A percentile compares a stretch with the other conserved stretches of the same genome.
phyloP scores from a whole-genome alignment of 2,888 invertebrate genomes.

The Drosophila yooni region DNA sequence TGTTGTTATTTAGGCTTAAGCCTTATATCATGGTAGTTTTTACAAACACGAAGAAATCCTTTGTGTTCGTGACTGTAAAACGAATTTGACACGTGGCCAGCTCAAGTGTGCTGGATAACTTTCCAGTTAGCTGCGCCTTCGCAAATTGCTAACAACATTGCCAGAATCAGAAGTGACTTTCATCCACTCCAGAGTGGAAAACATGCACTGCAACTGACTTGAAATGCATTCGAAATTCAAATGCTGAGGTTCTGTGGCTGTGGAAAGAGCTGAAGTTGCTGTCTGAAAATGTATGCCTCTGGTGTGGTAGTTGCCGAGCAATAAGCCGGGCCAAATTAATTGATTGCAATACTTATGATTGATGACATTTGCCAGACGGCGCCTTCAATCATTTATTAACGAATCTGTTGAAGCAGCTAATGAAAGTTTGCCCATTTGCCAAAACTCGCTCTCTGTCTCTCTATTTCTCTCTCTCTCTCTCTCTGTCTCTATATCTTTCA shows the following conservation, averaged over 20 bases:
- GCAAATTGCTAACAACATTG: conserved; percentile 57
- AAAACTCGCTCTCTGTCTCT: background rate
- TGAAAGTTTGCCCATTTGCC: conserved; percentile 58
- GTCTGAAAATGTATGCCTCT: background rate
- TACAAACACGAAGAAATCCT: background rate
- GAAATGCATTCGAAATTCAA: conserved; percentile 64
- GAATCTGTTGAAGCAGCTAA: conserved; percentile 67
- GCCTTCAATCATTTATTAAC: conserved; percentile 74
- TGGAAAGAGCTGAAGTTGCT: background rate
- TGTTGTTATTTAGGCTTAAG: background rate
- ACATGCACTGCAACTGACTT: conserved; percentile 66
- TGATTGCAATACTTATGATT: conserved; percentile 75
- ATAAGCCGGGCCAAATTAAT: conserved; percentile 65
- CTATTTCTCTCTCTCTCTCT: conserved; percentile 4
- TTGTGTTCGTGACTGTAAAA: conserved; percentile 14
- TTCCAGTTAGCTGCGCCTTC: conserved; percentile 47
- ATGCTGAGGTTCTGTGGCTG: conserved; percentile 26
- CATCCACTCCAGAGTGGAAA: conserved; percentile 20
- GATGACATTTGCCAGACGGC: conserved; percentile 70
- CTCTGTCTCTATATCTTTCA: conserved; percentile 3
- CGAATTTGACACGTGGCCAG: conserved; percentile 10
- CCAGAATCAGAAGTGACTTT: background rate
- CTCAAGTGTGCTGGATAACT: conserved; percentile 23
- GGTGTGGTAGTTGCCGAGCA: conserved; percentile 49
- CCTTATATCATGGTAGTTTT: background rate